A percentile compares a stretch with the other conserved stretches of the same genome.
These are phyloP conservation scores for Drosophila subsilvestris DNA, from an alignment of 2,888 invertebrate species.

Conservation along the genomic window DNA sequence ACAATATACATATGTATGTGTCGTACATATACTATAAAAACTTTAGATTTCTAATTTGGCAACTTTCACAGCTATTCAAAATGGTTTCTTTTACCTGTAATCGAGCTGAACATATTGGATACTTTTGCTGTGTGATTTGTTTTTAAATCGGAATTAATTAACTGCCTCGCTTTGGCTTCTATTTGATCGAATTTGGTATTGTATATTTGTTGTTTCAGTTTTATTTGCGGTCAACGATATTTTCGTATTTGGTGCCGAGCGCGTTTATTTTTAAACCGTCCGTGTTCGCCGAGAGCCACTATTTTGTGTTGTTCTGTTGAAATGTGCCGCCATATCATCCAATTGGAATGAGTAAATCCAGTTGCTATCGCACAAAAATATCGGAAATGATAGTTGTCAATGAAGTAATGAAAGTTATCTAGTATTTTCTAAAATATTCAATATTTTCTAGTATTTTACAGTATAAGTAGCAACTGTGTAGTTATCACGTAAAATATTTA, in stretches of 20 bases:
- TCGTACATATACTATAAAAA: conserved; percentile 11
- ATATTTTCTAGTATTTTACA: too few species aligned
- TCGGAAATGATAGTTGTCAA: too few species aligned
- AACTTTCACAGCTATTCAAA: conserved; percentile 65
- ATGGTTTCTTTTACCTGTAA: conserved; percentile 81
- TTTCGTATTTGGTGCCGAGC: conserved; percentile 50
- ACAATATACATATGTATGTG: background rate
- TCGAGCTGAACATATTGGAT: conserved; percentile 83
- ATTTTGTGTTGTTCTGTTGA: too few species aligned
- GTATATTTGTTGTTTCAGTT: conserved; percentile 7
- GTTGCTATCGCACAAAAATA: too few species aligned
- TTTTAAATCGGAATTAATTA: conserved; percentile 31
- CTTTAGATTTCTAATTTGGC: conserved; percentile 46
- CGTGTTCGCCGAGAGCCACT: conserved; percentile 43
- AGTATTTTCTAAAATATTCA: too few species aligned
- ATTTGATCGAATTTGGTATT: conserved; percentile 22
- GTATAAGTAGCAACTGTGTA: too few species aligned
- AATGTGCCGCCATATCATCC: too few species aligned
- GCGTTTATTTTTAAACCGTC: conserved; percentile 71
- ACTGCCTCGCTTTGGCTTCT: conserved; percentile 11
- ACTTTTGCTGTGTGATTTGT: conserved; percentile 19
- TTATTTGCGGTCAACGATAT: conserved; percentile 32
- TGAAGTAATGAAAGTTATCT: too few species aligned
- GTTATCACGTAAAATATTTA: too few species aligned
- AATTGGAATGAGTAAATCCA: too few species aligned